Evolutionary conservation across 2,797 vertebrate genomes (phyloP).

Genomic region (Pteropus rufus): DNA sequence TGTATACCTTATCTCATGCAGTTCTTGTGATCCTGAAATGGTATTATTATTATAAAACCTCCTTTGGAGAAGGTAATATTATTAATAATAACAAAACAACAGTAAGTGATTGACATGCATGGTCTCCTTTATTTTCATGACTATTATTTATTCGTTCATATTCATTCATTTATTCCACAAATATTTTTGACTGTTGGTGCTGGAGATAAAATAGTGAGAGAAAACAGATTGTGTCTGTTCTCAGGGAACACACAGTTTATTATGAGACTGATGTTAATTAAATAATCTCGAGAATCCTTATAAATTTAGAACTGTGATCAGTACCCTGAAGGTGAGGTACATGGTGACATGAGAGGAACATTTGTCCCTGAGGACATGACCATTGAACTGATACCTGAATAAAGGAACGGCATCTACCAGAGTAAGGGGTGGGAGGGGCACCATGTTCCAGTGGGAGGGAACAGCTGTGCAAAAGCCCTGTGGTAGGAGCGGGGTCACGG

Average conservation of each 20-base stretch:
- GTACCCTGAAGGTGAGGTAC: background rate
- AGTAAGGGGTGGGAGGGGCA: background rate
- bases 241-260: background rate
- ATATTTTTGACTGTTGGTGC: background rate
- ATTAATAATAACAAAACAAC: background rate
- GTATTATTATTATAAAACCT: background rate
- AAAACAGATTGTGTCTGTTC: background rate
- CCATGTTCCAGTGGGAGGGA: background rate
- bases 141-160: background rate
- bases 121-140: background rate
- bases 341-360: background rate
- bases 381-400: background rate
- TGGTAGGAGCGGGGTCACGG: background rate
- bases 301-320: conserved; percentile 13
- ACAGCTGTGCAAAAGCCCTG: background rate
- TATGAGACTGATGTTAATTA: background rate
- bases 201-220: conserved; percentile 5
- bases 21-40: background rate
- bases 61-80: background rate
- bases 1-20: background rate
- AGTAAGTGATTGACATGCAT: background rate
- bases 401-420: background rate
- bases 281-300: background rate
- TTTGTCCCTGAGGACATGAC: background rate
- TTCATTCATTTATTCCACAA: conserved; percentile 2